Percentiles rank a stretch among this genome's conserved stretches.
These are phyloP conservation scores for Acanthosepion esculentum DNA, from an alignment of 2,888 invertebrate species.

Conservation along the genomic window DNA sequence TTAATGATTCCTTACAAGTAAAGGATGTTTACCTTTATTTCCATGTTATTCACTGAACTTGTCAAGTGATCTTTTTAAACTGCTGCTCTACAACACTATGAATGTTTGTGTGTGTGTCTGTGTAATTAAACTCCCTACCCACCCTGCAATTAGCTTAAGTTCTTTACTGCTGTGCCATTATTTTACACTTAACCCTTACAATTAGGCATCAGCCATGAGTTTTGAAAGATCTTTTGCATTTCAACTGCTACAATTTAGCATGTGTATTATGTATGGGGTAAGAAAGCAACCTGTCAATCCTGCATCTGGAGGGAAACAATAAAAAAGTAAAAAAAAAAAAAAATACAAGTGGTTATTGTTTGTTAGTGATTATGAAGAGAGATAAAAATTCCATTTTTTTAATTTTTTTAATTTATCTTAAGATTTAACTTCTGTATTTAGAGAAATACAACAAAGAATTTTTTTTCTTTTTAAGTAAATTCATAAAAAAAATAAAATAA, in stretches of 20 bases:
- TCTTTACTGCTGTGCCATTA: not conserved
- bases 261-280: not conserved
- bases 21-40: not conserved
- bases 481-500: not conserved
- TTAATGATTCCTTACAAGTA: not conserved
- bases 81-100: not conserved
- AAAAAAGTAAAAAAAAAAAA: not conserved
- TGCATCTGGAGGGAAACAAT: not conserved
- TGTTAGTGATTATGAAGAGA: not conserved
- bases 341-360: not conserved
- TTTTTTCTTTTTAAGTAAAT: not conserved
- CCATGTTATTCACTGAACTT: not conserved
- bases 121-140: not conserved
- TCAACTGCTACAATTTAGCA: not conserved
- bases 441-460: not conserved
- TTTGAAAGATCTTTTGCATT: not conserved
- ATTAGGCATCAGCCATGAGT: too few relatives aligned
- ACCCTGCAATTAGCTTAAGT: not conserved
- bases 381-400: not conserved
- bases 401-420: too few relatives aligned
- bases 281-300: not conserved
- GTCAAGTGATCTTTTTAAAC: not conserved
- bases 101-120: not conserved
- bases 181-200: not conserved
- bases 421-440: not conserved